phyloP scores from a whole-genome alignment of 2,797 vertebrate species.

The Tragelaphus oryx region DNA sequence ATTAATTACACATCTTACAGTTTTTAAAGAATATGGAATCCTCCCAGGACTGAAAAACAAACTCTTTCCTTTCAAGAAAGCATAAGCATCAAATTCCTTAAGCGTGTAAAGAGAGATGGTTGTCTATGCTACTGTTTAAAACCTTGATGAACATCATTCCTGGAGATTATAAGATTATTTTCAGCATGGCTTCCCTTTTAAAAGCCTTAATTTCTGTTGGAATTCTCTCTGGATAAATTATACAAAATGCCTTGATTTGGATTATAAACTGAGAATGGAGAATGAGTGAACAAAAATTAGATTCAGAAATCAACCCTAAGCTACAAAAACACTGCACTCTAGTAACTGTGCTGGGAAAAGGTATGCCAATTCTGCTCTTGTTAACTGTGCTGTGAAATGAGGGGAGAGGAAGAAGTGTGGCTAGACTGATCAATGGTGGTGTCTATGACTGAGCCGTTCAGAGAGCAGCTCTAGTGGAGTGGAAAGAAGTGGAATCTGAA shows the following conservation, averaged over 20 bases:
- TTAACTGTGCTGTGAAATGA: neutral
- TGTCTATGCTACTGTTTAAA: conserved; percentile 27
- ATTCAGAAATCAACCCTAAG: conserved; percentile 26
- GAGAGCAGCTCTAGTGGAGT: neutral
- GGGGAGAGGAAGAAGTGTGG: neutral
- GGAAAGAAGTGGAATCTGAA: neutral
- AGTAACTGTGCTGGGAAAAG: neutral
- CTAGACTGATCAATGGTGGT: neutral
- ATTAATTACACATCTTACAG: conserved; percentile 34
- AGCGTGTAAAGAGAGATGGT: neutral
- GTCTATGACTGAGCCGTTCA: neutral
- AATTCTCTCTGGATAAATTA: conserved; percentile 29
- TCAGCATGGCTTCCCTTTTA: conserved; percentile 16
- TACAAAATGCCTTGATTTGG: neutral
- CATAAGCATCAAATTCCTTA: conserved; percentile 1
- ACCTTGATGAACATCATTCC: conserved; percentile 44
- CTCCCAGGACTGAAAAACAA: conserved; percentile 51
- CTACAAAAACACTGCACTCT: neutral
- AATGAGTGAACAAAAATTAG: conserved; percentile 18
- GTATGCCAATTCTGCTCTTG: neutral
- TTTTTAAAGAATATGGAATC: conserved; percentile 33
- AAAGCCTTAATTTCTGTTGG: conserved; percentile 37
- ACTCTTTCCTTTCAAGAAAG: conserved; percentile 52
- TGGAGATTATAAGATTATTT: conserved; percentile 47
- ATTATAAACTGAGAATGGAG: neutral